phyloP scores from a whole-genome alignment of 2,797 vertebrate species.

The Schizopygopsis pylzovi region DNA sequence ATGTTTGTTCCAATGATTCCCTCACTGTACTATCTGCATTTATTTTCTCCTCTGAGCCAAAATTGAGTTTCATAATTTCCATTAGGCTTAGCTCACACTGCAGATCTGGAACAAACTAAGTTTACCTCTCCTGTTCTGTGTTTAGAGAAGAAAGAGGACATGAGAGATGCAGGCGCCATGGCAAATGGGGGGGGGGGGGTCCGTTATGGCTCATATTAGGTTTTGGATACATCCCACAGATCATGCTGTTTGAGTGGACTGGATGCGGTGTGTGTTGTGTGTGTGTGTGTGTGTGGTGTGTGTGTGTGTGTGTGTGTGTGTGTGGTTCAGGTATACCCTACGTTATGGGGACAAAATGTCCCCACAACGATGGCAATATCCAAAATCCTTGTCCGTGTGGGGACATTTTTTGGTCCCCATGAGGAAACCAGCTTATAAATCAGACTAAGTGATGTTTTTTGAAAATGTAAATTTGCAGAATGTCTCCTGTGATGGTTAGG shows the following conservation, averaged over 20 bases:
- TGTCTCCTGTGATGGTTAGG: too few relatives aligned
- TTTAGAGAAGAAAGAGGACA: constrained; percentile 26
- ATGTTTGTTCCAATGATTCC: constrained; percentile 21
- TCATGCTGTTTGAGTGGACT: constrained; percentile 27
- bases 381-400: too few relatives aligned
- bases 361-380: too few relatives aligned
- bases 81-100: constrained; percentile 35
- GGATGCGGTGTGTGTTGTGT: not conserved
- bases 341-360: too few relatives aligned
- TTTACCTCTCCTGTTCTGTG: constrained; percentile 18
- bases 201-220: not conserved
- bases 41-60: constrained; percentile 31
- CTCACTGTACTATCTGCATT: constrained; percentile 11
- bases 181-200: too few relatives aligned
- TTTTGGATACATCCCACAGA: constrained; percentile 29
- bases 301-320: not conserved
- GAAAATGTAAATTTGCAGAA: too few relatives aligned
- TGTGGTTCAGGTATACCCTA: too few relatives aligned
- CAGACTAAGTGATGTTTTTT: too few relatives aligned
- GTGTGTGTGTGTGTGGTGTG: not conserved
- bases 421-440: too few relatives aligned
- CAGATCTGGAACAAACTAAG: constrained; percentile 10
- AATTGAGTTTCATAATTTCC: constrained; percentile 42
- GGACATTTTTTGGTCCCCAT: too few relatives aligned
- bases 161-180: not conserved